Conservation (phyloP, 1,140 invertebrate genomes). For the Drosophila novamexicana region DNA sequence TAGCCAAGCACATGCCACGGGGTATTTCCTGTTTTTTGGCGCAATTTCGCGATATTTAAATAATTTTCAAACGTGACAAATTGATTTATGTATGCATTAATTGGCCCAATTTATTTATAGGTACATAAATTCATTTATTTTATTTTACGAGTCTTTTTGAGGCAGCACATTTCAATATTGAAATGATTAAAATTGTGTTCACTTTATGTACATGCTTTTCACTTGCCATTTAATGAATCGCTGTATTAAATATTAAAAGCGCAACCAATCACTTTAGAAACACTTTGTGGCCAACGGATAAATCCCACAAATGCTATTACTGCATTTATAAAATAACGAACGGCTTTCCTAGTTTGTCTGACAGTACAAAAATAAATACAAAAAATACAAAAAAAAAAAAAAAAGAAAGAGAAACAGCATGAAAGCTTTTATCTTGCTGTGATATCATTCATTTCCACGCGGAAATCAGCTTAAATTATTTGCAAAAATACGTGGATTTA, state of each 20-base stretch:
- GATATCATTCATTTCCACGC: constrained; percentile 66
- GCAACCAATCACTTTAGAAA: constrained; percentile 34
- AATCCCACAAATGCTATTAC: constrained; percentile 28
- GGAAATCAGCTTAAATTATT: constrained; percentile 80
- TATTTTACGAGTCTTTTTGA: neutral
- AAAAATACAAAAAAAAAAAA: constrained; percentile 6
- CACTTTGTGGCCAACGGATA: constrained; percentile 38
- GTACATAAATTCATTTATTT: constrained; percentile 16
- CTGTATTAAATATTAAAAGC: constrained; percentile 28
- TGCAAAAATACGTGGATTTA: constrained; percentile 48
- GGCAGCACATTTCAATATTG: neutral
- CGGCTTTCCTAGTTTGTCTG: constrained; percentile 42
- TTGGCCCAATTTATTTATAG: constrained; percentile 58
- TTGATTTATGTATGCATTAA: constrained; percentile 67
- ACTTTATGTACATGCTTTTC: neutral
- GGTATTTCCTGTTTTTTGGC: neutral
- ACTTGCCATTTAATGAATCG: constrained; percentile 3
- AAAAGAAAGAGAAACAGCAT: constrained; percentile 3
- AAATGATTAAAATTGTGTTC: constrained; percentile 15
- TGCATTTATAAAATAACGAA: constrained; percentile 35
- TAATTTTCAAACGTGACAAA: constrained; percentile 51
- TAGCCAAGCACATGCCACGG: neutral
- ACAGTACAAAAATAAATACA: constrained; percentile 5
- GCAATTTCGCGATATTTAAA: constrained; percentile 24
- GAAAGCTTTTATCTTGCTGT: constrained; percentile 64